Base-by-base conservation (phyloP, 2,888 invertebrate species). In the Plebejus argus region DNA sequence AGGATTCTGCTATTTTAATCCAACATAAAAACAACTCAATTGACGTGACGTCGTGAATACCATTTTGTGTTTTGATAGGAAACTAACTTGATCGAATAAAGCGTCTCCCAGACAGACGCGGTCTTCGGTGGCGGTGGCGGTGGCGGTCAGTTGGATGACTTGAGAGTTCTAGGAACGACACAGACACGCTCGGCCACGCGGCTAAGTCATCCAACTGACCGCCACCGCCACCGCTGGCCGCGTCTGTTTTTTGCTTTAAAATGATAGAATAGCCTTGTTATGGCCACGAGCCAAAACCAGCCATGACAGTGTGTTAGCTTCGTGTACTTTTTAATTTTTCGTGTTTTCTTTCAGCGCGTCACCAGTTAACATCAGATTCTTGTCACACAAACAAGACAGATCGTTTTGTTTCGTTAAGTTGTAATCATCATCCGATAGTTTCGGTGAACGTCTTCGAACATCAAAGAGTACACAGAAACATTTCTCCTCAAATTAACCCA, bases 401-500 rank as follows among this genome's bases (percentile, higher is more conserved):
- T 28, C 53, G 74, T 53, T 53, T 53, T 72, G 49, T 74, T 74
- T 23, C 49, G 72, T 20, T 72, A 53, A 74, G 49, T 74, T 28
- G 74, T 74, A 49, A 74, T 74, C 33, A 74, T 53, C 74, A 8
- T 74, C 53, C 23, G 23, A 74, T 20, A 53, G 45, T 74, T 74
- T 53, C 74, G 28, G 18, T 18, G 74, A 74, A 74, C 53, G 53
- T 74, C 53, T 28, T 53, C 49, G 45, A 45, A 74, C 74, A 74
- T 74, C 53, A 74, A 74, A 74, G 74, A 58, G 39, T 58, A 10
- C 10, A 76, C 39, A 28, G 66, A 56, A 76, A 76, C 23, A 23
- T 66, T 35, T 39, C 61, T 20, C 18, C 66, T 66, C 76, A 76
- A 77, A 75, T 76, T 78, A 77, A 79, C 77, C 77, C 61, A 80